Evolutionary conservation across 2,113 vertebrate species (phyloP).

Genomic region (Bungarus multicinctus): DNA sequence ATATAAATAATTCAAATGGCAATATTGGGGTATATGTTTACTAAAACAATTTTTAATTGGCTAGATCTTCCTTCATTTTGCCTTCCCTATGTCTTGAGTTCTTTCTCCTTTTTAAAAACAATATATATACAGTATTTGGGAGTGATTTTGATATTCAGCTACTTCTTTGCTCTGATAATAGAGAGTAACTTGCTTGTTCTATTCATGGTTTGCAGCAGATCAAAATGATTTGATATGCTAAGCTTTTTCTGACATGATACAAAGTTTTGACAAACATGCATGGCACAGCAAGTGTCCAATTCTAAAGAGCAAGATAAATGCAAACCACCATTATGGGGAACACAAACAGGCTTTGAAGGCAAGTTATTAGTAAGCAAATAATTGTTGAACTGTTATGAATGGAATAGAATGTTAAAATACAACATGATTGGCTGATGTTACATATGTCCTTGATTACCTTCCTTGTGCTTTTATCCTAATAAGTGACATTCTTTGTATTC

Average conservation of each 20-base stretch:
- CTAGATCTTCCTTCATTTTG: not conserved
- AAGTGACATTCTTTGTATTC: slow-evolving; percentile 99
- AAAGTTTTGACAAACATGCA: slow-evolving; percentile 84
- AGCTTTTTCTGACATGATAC: slow-evolving; percentile 80
- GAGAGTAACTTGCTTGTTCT: slow-evolving; percentile 63
- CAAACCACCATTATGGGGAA: slow-evolving; percentile 88
- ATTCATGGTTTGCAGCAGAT: slow-evolving; percentile 66
- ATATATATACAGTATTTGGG: not conserved
- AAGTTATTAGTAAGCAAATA: slow-evolving; percentile 94
- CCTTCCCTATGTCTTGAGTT: not conserved
- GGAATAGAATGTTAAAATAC: slow-evolving; percentile 84
- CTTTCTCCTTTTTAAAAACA: not conserved
- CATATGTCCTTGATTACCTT: slow-evolving; percentile 99
- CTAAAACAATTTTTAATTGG: slow-evolving; percentile 14
- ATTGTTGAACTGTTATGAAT: slow-evolving; percentile 96
- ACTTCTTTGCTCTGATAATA: slow-evolving; percentile 59
- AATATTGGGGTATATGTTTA: not conserved
- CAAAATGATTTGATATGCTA: slow-evolving; percentile 70
- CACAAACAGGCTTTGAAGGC: slow-evolving; percentile 89
- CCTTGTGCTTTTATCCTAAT: slow-evolving; percentile 99
- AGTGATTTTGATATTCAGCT: slow-evolving; percentile 56
- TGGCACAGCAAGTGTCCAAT: slow-evolving; percentile 85
- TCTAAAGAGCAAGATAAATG: slow-evolving; percentile 98
- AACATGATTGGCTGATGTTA: slow-evolving; percentile 98
- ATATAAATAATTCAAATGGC: not conserved